Evolutionary conservation across 64 coral and sea anemone genomes (phyloP).

Genomic region (Hydrozoanthus tunicans): DNA sequence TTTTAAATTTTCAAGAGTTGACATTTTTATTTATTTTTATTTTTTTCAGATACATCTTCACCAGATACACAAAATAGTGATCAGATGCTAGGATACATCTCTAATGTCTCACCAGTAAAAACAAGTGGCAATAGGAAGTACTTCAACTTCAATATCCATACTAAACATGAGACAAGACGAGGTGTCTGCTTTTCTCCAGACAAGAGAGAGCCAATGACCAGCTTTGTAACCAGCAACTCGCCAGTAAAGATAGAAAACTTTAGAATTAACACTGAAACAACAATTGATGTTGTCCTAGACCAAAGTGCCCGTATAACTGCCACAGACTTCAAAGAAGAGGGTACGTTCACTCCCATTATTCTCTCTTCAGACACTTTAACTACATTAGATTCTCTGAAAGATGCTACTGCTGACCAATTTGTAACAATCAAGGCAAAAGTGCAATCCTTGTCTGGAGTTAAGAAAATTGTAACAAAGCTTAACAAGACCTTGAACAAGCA

Average conservation of each 20-base stretch:
- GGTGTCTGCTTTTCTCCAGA: conserved; percentile 66
- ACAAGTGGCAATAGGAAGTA: conserved; percentile 43
- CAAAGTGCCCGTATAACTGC: conserved; percentile 16
- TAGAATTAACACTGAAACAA: not conserved
- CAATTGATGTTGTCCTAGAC: conserved; percentile 37
- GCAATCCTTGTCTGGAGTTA: not conserved
- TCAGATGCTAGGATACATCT: conserved; percentile 11
- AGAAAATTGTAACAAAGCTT: not conserved
- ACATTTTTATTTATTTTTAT: too few relatives aligned
- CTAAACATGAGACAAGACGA: conserved; percentile 47
- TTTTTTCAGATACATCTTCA: too few relatives aligned
- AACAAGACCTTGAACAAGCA: not conserved
- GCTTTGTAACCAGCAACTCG: conserved; percentile 37
- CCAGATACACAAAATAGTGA: too few relatives aligned
- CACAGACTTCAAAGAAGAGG: conserved; percentile 20
- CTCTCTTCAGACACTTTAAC: conserved; percentile 46
- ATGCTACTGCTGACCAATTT: conserved; percentile 25
- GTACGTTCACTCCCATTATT: conserved; percentile 25
- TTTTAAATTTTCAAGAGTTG: too few relatives aligned
- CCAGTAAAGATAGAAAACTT: conserved; percentile 53
- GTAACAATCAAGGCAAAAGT: conserved; percentile 8
- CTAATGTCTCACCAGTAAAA: conserved; percentile 66
- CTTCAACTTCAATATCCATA: conserved; percentile 66
- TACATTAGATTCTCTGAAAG: conserved; percentile 37
- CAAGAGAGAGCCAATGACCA: conserved; percentile 24